Evolutionary conservation across 2,113 vertebrate species (phyloP).

Genomic region (Ursus arctos): DNA sequence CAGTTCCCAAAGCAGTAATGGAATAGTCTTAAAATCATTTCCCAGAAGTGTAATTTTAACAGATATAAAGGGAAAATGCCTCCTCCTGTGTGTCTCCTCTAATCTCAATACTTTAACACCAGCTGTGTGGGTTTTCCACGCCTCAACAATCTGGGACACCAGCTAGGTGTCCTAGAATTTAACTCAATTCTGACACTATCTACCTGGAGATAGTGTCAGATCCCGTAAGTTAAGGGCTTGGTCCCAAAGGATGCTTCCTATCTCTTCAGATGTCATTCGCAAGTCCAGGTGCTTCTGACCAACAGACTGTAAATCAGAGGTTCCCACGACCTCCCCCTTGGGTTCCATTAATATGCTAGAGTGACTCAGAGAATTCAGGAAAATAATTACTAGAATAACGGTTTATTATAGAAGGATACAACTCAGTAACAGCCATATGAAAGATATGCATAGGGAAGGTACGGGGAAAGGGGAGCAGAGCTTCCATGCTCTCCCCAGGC

Average conservation of each 20-base stretch:
- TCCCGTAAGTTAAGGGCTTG: not conserved
- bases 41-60: conserved; percentile 25
- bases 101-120: not conserved
- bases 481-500: not conserved
- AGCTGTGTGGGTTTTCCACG: not conserved
- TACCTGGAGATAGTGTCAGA: not conserved
- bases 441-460: not conserved
- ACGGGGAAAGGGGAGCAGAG: not conserved
- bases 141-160: not conserved
- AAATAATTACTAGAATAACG: not conserved
- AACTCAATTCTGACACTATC: not conserved
- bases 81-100: not conserved
- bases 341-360: not conserved
- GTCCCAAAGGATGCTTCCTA: not conserved
- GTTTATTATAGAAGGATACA: not conserved
- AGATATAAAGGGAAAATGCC: not conserved
- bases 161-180: not conserved
- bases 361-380: not conserved
- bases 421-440: not conserved
- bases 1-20: not conserved
- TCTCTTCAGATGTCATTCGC: not conserved
- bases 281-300: not conserved
- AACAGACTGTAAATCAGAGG: not conserved
- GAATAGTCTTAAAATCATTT: not conserved
- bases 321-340: not conserved